These are phyloP conservation scores for Hipposideros larvatus DNA, from an alignment of 2,797 vertebrate genomes.

Conservation along the genomic window DNA sequence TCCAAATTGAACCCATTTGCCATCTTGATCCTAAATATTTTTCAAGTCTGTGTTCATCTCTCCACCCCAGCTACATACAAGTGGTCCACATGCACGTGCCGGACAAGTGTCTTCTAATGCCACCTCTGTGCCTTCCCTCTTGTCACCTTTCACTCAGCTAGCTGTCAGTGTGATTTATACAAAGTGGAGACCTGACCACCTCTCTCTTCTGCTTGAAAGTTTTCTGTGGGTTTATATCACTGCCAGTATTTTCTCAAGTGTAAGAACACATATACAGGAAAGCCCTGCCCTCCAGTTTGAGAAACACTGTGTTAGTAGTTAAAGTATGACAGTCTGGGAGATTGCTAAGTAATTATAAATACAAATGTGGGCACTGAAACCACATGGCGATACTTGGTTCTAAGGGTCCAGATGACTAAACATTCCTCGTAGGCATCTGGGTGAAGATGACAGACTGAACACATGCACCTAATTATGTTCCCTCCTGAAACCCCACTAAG, in stretches of 20 bases:
- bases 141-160: background rate
- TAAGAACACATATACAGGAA: background rate
- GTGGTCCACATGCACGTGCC: background rate
- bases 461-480: background rate
- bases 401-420: background rate
- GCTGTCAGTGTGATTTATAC: background rate
- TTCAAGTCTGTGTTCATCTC: background rate
- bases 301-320: background rate
- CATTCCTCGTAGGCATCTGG: background rate
- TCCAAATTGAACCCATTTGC: background rate
- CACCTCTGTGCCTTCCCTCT: background rate
- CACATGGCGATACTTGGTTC: background rate
- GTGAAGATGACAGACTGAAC: background rate
- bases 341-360: background rate
- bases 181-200: background rate
- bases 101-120: background rate
- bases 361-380: background rate
- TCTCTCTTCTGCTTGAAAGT: background rate
- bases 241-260: background rate
- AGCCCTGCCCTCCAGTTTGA: background rate
- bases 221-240: background rate
- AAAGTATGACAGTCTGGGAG: background rate
- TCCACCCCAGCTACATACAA: fast-evolving
- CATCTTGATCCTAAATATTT: background rate
- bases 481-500: background rate